Base-by-base conservation (phyloP, 2,888 invertebrate species). In the Flexamia atlantica region DNA sequence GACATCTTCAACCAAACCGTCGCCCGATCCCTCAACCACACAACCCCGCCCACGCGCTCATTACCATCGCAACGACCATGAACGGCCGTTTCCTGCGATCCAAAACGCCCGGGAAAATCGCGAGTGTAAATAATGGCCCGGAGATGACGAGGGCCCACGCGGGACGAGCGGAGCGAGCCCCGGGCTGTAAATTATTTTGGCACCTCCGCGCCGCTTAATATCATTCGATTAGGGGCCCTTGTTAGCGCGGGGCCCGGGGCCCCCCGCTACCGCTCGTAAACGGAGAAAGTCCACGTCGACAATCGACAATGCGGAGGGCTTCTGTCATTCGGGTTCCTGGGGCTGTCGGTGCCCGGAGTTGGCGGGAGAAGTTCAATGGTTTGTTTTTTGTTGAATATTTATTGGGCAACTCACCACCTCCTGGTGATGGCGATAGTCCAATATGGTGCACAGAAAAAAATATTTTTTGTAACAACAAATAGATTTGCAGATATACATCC, bases 131-230 rank as follows among this genome's bases (percentile, higher is more conserved):
- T 76, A 50, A 76, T 50, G 76, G 50, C 23, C 46, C 3, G 25
- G 2, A 28, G 76, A 76, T 76, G 76, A 76, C 76, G 76, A 76
- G 72, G 72, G 40, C 72, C 72, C 32, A 70, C 70, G 70, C 70
- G 70, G 23, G 60, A 25, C 60, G 23, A 17, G 60, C 60, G 20
- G 5, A 9, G 68, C 68, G 42, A 40, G 40, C 46, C 42, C 57
- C 50, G 23, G 74, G 83, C 83, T n/a, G 64, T 60, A 64, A 60
- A 60, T 74, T 83, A 83, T 64, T 79, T 64, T 74, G 83, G 83
- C 76, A 83, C 83, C 83, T 83, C 64, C 32, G 28, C 76, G 46
- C 72, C 46, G 76, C 25, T 42, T 81, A 81, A 82, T 82, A 42
- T 82, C 70, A 50, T 82, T 82, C 72, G 68, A 82, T 82, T 82